Percentiles rank a stretch among this genome's conserved stretches.
phyloP scores from a whole-genome alignment of 2,888 invertebrate genomes.

The Onchidella celtica region DNA sequence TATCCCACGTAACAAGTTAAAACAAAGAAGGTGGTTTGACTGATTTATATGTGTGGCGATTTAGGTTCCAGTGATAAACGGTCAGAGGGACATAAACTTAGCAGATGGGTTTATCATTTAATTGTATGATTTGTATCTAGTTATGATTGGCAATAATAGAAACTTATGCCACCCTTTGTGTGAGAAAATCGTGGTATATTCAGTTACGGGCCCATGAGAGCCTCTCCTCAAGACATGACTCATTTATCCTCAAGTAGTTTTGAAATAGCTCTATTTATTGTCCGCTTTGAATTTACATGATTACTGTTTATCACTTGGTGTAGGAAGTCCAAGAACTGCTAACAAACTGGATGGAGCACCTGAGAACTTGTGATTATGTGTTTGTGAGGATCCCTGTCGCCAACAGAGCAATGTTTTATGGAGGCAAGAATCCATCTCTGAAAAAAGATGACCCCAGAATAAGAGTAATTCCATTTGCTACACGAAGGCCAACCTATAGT shows the following conservation, averaged over 20 bases:
- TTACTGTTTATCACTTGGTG: too few species aligned
- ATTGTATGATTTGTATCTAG: too few species aligned
- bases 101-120: too few species aligned
- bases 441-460: conserved; percentile 73
- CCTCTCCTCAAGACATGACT: too few species aligned
- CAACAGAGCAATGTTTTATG: conserved; percentile 86
- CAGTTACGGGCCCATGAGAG: too few species aligned
- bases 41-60: neutral
- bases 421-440: conserved; percentile 87
- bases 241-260: too few species aligned
- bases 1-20: neutral
- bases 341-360: conserved; percentile 85
- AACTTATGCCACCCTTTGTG: too few species aligned
- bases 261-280: too few species aligned
- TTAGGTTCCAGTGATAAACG: neutral
- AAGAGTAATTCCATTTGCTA: conserved; percentile 87
- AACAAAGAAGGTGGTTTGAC: neutral
- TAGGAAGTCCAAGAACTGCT: conserved; percentile 90
- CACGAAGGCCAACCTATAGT: conserved; percentile 89
- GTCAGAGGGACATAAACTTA: too few species aligned
- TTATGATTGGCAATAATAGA: too few species aligned
- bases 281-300: too few species aligned
- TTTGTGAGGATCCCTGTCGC: conserved; percentile 90
- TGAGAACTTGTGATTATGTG: conserved; percentile 86
- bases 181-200: too few species aligned